A percentile compares a stretch with the other conserved stretches of the same genome.
Evolutionary conservation across 2,888 invertebrate genomes (phyloP).

Genomic region (Hermaeophaga mercurialis): DNA sequence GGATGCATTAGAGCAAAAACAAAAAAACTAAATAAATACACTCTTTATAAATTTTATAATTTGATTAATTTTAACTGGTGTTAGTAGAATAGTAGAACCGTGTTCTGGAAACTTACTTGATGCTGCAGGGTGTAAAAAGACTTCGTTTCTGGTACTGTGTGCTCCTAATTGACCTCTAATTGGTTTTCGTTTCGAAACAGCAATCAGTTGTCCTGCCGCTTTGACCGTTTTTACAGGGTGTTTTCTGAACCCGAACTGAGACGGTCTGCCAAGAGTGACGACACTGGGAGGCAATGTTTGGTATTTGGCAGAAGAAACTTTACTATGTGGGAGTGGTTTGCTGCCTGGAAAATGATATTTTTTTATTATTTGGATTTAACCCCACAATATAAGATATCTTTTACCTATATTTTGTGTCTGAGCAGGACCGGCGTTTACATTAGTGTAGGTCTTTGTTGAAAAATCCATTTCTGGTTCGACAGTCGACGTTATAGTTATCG

Average conservation of each 20-base stretch:
- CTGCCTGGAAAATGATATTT: conserved; percentile 4
- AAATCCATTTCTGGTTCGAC: conserved; percentile 22
- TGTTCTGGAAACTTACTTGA: conserved; percentile 23
- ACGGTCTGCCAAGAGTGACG: conserved; percentile 24
- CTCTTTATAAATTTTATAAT: too few relatives aligned
- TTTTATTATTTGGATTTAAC: too few relatives aligned
- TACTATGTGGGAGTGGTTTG: conserved; percentile 26
- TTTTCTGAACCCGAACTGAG: conserved; percentile 20
- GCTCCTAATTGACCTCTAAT: conserved; percentile 42
- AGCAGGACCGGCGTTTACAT: conserved; percentile 25
- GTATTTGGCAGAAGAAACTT: conserved; percentile 27
- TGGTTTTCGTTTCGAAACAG: conserved; percentile 39
- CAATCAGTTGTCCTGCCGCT: conserved; percentile 18
- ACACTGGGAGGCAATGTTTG: conserved; percentile 26
- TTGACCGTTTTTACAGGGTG: conserved; percentile 11
- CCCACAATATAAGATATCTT: too few relatives aligned
- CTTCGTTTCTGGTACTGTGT: conserved; percentile 52
- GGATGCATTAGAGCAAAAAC: too few relatives aligned
- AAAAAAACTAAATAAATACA: too few relatives aligned
- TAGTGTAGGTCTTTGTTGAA: conserved; percentile 22
- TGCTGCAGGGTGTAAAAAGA: conserved; percentile 49
- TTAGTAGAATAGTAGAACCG: too few relatives aligned
- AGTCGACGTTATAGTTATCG: conserved; percentile 29
- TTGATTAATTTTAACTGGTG: too few relatives aligned
- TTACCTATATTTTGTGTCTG: conserved; percentile 15